phyloP scores from a whole-genome alignment of 2,888 invertebrate species.

The Eristalinus aeneus region DNA sequence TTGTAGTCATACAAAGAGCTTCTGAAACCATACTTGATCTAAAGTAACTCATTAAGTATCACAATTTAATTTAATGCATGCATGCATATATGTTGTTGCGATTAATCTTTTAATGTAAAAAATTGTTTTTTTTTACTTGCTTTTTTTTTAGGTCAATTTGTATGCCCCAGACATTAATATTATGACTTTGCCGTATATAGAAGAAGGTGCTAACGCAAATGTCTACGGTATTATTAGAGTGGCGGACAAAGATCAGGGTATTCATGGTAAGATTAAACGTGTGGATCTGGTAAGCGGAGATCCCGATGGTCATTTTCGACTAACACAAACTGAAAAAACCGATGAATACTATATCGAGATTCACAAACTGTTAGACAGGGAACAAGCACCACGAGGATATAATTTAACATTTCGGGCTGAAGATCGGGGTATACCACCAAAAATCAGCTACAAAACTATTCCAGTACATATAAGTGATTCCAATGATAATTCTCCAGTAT shows the following conservation, averaged over 20 bases:
- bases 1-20: no score
- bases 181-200: constrained; percentile 89
- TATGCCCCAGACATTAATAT: constrained; percentile 92
- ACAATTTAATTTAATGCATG: no score
- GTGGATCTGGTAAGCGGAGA: constrained; percentile 94
- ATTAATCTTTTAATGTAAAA: neutral
- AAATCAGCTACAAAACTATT: constrained; percentile 89
- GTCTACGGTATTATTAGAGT: constrained; percentile 95
- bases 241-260: constrained; percentile 90
- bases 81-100: neutral
- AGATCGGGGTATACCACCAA: constrained; percentile 91
- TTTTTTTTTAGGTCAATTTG: constrained; percentile 87
- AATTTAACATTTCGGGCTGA: constrained; percentile 92
- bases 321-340: constrained; percentile 84
- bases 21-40: neutral
- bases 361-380: constrained; percentile 89
- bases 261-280: constrained; percentile 90
- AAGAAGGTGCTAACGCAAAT: constrained; percentile 90
- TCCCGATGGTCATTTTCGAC: constrained; percentile 92
- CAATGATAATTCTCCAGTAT: constrained; percentile 93
- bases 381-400: constrained; percentile 89
- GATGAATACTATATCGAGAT: constrained; percentile 92
- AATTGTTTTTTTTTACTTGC: neutral
- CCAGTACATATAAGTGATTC: constrained; percentile 90
- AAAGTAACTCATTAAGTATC: no score